Conservation (phyloP, 2,888 invertebrate genomes). For the Drymonia ruficornis region DNA sequence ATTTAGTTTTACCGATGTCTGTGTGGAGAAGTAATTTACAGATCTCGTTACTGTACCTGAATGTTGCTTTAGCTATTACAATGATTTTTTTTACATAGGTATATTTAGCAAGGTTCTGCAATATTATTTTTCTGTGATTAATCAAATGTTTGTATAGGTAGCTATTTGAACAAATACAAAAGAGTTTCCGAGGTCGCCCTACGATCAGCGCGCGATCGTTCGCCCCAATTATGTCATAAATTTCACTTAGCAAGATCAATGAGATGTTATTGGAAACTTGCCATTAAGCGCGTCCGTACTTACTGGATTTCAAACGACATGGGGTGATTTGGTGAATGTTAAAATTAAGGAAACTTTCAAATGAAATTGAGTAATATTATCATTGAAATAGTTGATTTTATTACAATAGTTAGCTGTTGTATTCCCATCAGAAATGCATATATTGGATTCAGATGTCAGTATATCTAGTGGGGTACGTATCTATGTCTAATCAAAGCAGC, state of each 20-base stretch:
- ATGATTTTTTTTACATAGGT: not conserved
- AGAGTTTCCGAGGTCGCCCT: constrained; percentile 59
- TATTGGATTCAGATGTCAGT: not conserved
- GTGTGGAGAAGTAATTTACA: constrained; percentile 40
- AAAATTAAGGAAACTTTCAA: not conserved
- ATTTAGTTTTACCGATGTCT: constrained; percentile 67
- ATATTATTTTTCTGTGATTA: not conserved
- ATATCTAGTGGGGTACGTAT: not conserved
- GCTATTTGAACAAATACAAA: constrained; percentile 26
- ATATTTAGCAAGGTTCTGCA: too few species aligned
- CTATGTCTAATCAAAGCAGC: constrained; percentile 59
- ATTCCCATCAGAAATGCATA: not conserved
- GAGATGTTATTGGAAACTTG: constrained; percentile 77
- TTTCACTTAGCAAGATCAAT: constrained; percentile 81
- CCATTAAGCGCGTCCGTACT: constrained; percentile 56
- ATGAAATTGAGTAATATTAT: not conserved
- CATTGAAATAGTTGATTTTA: too few species aligned
- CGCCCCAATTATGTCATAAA: constrained; percentile 81
- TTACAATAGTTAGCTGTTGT: too few species aligned
- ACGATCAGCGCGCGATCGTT: constrained; percentile 64
- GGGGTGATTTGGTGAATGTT: constrained; percentile 11
- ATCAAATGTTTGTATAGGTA: not conserved
- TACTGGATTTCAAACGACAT: constrained; percentile 20
- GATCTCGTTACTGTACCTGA: constrained; percentile 33
- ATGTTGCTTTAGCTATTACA: constrained; percentile 1